Conservation (phyloP, 2,888 invertebrate species). For the Hirtodrosophila duncani region DNA sequence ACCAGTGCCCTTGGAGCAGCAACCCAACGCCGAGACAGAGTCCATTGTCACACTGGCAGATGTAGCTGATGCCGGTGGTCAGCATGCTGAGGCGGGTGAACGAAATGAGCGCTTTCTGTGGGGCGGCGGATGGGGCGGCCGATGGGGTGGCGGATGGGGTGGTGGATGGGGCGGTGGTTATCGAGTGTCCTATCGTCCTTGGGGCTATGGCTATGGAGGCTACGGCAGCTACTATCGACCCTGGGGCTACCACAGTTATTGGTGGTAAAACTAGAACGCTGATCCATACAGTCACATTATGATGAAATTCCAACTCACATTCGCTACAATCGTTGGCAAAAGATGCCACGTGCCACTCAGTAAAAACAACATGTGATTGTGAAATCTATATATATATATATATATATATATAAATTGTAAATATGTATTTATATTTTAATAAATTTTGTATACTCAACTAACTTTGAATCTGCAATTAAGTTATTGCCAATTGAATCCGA, state of each 20-base stretch:
- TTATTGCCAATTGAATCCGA: no score
- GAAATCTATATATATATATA: neutral
- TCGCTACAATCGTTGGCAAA: no score
- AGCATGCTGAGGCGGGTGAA: constrained; percentile 32
- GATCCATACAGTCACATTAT: no score
- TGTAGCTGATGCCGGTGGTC: constrained; percentile 38
- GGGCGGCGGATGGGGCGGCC: constrained; percentile 7
- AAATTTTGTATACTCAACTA: no score
- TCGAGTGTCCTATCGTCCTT: constrained; percentile 20
- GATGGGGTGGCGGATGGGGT: neutral
- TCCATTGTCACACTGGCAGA: no score
- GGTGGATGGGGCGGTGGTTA: constrained; percentile 2
- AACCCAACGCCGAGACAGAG: no score
- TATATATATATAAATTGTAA: neutral
- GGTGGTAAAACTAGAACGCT: constrained; percentile 21
- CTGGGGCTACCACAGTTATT: constrained; percentile 21
- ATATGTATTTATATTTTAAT: no score
- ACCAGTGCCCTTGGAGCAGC: neutral
- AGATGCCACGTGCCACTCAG: no score
- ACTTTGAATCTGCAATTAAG: no score
- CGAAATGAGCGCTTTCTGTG: constrained; percentile 37
- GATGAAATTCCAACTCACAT: no score
- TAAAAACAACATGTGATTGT: no score
- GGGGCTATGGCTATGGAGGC: constrained; percentile 19
- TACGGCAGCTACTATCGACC: neutral